Base-by-base conservation (phyloP, 2,797 vertebrate genomes). In the Fratercula arctica region DNA sequence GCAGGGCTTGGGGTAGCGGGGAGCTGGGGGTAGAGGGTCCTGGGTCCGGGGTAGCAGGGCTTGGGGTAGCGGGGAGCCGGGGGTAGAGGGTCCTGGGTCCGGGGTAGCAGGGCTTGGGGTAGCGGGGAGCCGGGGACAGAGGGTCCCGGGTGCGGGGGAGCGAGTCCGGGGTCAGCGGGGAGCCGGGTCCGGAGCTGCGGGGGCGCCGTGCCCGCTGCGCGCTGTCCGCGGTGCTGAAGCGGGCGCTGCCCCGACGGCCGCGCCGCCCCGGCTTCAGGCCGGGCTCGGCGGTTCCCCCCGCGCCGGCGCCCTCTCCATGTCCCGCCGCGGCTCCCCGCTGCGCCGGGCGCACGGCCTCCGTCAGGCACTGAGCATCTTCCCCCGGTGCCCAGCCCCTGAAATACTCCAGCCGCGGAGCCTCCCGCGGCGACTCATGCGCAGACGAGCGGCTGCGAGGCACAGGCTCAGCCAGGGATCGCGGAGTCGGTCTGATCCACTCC, bases 201-300 rank as follows among this genome's bases (percentile, higher is more conserved):
- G 12, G n/a, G 21, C 5, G 48, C 61, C n/a, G 84, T 0, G 76
- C 63, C 45, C 10, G 8, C 16, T 43, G 3, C 2, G 90, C 77
- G 94, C 97, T 97, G 97, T 97, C 97, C 97, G 59, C 66, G 95
- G 97, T 98, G 95, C 97, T 98, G 98, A 92, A 90, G 26, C 68
- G 23, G 61, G 45, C 45, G 4, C 51, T 69, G 69, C 75, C 79
- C 88, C 66, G 95, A 96, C 70, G 26, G 61, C 81, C 39, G 63
- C 29, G 3, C 81, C 14, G 25, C 54, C 6, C 35, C 9, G 9
- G 19, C 59, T 3, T 82, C 59, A 53, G 16, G 26, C 9, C 45
- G 66, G 25, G 3, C 1, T 31, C 26, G 28, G 46, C 66, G 24
- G 39, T 9, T 3, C 8, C 33, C 25, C 14, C 67, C 2, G 45